phyloP scores from a whole-genome alignment of 2,113 vertebrate genomes.

The Cynocephalus volans region DNA sequence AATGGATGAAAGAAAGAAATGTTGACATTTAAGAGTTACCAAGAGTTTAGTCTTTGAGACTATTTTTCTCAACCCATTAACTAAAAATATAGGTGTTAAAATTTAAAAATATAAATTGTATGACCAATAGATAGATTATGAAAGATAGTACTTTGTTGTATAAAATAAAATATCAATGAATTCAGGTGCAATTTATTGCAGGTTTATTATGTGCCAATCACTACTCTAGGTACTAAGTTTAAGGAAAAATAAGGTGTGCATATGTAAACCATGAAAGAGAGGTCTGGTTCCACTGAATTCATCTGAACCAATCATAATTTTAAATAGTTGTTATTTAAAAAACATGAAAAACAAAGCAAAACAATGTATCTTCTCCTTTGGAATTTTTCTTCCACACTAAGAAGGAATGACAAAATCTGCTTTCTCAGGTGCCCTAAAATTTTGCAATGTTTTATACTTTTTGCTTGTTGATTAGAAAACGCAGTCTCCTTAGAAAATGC shows the following conservation, averaged over 20 bases:
- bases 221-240: background rate
- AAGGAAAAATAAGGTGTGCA: background rate
- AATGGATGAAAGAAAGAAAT: background rate
- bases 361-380: background rate
- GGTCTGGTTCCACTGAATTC: background rate
- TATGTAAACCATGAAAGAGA: background rate
- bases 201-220: background rate
- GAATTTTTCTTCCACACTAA: background rate
- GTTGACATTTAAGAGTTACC: slow-evolving; percentile 16
- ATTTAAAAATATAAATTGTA: background rate
- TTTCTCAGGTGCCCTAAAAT: background rate
- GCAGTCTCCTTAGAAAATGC: slow-evolving; percentile 18
- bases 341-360: slow-evolving; percentile 28
- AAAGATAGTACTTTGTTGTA: background rate
- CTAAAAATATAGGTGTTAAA: background rate
- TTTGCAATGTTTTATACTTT: background rate
- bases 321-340: background rate
- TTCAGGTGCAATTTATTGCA: background rate
- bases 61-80: background rate
- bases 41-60: background rate
- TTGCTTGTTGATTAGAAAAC: slow-evolving; percentile 38
- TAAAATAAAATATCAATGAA: background rate
- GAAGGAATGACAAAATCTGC: background rate
- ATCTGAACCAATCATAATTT: background rate
- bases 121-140: background rate